phyloP scores from a whole-genome alignment of 2,888 invertebrate species.

The Craniophora ligustri region DNA sequence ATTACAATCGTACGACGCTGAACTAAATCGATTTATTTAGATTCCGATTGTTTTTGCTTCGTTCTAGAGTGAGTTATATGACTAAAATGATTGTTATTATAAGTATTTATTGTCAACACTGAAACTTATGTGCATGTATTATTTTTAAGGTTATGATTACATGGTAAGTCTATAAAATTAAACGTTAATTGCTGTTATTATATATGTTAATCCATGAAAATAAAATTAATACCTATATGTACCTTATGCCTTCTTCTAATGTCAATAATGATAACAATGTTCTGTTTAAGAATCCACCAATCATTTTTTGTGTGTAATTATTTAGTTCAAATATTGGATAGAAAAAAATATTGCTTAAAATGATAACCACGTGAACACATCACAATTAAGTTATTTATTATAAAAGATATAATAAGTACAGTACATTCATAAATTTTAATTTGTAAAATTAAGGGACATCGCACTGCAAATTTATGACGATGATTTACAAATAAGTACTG shows the following conservation, averaged over 20 bases:
- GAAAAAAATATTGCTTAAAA: constrained; percentile 1
- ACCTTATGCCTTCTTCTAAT: no score
- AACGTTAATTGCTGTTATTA: constrained; percentile 7
- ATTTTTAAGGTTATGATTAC: constrained; percentile 13
- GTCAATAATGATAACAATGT: no score
- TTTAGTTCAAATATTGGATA: background rate
- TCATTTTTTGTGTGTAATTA: background rate
- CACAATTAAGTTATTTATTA: constrained; percentile 42
- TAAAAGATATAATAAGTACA: constrained; percentile 31
- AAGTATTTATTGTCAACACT: constrained; percentile 31
- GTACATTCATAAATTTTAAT: constrained; percentile 28
- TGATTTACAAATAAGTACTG: constrained; percentile 20
- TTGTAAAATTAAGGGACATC: constrained; percentile 54
- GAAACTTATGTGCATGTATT: constrained; percentile 20
- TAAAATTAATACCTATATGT: no score
- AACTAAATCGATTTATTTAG: constrained; percentile 50
- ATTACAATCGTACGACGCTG: constrained; percentile 40
- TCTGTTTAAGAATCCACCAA: no score
- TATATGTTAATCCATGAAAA: no score
- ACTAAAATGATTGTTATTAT: constrained; percentile 15
- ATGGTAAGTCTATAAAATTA: background rate
- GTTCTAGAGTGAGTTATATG: constrained; percentile 21
- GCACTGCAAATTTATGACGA: constrained; percentile 61
- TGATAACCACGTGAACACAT: constrained; percentile 49
- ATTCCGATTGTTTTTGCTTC: constrained; percentile 52